These are phyloP conservation scores for Orientallactaga bullata DNA, from an alignment of 2,113 vertebrate genomes.

Conservation along the genomic window DNA sequence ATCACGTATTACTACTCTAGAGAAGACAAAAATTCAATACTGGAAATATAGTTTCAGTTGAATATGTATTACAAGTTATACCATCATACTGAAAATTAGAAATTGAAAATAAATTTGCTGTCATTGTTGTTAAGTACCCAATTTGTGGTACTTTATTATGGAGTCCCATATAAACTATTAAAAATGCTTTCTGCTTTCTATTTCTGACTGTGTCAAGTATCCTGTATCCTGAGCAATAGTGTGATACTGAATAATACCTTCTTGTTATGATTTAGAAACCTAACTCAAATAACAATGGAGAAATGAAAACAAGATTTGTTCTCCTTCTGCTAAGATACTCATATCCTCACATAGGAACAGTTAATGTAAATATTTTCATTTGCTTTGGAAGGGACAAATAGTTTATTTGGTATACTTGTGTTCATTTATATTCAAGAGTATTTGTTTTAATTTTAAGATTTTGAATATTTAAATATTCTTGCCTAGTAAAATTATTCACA, in stretches of 20 bases:
- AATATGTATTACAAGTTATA: no score
- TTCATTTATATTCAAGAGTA: background rate
- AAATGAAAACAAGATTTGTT: constrained; percentile 34
- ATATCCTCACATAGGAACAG: background rate
- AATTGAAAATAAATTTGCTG: no score
- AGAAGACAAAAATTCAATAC: no score
- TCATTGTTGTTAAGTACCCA: no score
- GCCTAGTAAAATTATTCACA: background rate
- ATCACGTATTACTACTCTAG: no score
- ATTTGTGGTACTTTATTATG: background rate
- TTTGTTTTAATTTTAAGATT: constrained; percentile 10
- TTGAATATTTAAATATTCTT: background rate
- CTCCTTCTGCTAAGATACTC: background rate
- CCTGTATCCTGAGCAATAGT: background rate
- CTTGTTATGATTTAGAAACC: constrained; percentile 1
- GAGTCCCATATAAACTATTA: background rate
- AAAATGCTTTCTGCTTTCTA: background rate
- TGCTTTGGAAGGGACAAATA: background rate
- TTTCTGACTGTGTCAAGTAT: background rate
- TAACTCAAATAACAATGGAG: background rate
- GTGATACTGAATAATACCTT: background rate
- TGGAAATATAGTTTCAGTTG: no score
- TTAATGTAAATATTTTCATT: background rate
- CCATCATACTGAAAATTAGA: no score
- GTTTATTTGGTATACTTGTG: background rate